Percentiles rank a stretch among this genome's conserved stretches.
These are phyloP conservation scores for Psettodes erumei DNA, from an alignment of 2,113 vertebrate species.

Conservation along the genomic window DNA sequence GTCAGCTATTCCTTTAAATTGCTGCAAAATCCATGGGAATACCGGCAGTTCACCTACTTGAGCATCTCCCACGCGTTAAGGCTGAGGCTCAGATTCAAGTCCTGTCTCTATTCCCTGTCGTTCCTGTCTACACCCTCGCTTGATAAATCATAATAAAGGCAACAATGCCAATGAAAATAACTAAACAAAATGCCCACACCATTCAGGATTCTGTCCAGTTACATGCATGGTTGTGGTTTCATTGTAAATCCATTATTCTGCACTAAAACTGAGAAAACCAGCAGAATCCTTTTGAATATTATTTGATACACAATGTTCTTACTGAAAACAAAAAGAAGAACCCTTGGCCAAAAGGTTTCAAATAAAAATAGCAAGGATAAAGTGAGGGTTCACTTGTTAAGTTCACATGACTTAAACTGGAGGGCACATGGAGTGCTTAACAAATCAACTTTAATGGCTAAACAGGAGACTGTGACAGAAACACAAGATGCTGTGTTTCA, in stretches of 20 bases:
- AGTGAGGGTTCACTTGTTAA: background rate
- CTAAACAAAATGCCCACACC: too few relatives aligned
- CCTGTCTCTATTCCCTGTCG: background rate
- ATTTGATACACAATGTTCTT: background rate
- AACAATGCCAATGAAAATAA: too few relatives aligned
- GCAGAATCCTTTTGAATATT: background rate
- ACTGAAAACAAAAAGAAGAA: background rate
- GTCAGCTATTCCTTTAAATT: background rate
- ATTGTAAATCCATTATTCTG: background rate
- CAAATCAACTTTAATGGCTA: background rate
- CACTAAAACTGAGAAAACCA: background rate
- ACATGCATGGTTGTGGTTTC: background rate
- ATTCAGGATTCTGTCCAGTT: background rate
- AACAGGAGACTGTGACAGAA: conserved; percentile 12
- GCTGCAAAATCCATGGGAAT: too few relatives aligned
- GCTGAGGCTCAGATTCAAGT: too few relatives aligned
- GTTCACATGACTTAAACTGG: background rate
- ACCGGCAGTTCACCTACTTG: too few relatives aligned
- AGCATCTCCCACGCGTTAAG: too few relatives aligned
- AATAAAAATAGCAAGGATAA: background rate
- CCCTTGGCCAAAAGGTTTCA: background rate
- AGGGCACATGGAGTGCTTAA: background rate
- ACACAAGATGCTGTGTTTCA: conserved; percentile 7
- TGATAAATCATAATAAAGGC: too few relatives aligned
- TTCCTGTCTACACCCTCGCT: too few relatives aligned